These are phyloP conservation scores for Caenorhabditis uteleia DNA, from an alignment of 2,888 invertebrate genomes.

Conservation along the genomic window DNA sequence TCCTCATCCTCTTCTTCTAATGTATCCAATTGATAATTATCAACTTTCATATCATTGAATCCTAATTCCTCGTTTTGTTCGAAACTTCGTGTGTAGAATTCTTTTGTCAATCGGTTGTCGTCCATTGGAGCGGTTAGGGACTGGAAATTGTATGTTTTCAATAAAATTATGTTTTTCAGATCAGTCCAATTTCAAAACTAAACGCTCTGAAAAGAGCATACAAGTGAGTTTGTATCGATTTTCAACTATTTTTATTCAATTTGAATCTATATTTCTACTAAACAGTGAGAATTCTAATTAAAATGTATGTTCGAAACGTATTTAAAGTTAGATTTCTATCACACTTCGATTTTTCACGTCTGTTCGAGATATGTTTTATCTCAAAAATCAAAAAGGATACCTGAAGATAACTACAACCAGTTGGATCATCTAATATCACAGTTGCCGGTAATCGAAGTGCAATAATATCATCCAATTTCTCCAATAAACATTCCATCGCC, in stretches of 20 bases:
- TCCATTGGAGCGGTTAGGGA: conserved; percentile 69
- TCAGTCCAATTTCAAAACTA: not conserved
- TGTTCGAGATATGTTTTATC: not conserved
- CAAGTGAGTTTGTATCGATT: not conserved
- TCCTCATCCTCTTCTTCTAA: conserved; percentile 56
- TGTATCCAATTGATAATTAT: conserved; percentile 76
- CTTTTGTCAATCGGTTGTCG: conserved; percentile 77
- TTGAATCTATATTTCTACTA: too few relatives aligned
- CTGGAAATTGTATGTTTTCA: conserved; percentile 48
- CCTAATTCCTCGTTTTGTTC: conserved; percentile 96
- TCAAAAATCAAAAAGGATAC: conserved; percentile 64
- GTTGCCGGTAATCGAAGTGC: conserved; percentile 74
- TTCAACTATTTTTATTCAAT: not conserved
- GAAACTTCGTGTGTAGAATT: conserved; percentile 81
- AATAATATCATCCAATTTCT: conserved; percentile 52
- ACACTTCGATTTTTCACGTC: too few relatives aligned
- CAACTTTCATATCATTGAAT: conserved; percentile 92
- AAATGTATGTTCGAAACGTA: too few relatives aligned
- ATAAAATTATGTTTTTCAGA: not conserved
- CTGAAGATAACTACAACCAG: conserved; percentile 94
- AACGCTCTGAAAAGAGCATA: too few relatives aligned
- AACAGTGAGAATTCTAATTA: too few relatives aligned
- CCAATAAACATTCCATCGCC: conserved; percentile 51
- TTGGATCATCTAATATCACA: conserved; percentile 89
- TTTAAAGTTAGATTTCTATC: too few relatives aligned